These are phyloP conservation scores for Iguana delicatissima DNA, from an alignment of 2,797 vertebrate genomes.

Conservation along the genomic window DNA sequence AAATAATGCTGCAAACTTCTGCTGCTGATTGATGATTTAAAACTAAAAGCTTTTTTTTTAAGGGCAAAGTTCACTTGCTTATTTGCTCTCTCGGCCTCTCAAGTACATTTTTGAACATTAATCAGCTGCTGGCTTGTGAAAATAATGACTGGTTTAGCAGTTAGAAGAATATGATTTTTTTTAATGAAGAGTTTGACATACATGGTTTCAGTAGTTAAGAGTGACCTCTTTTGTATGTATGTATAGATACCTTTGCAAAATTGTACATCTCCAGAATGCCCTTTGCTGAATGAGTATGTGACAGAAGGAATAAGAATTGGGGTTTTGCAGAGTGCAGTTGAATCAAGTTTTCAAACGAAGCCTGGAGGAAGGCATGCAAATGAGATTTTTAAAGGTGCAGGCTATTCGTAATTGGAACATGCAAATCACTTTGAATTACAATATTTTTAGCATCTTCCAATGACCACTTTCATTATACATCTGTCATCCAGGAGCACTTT, in stretches of 20 bases:
- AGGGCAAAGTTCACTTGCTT: constrained; percentile 30
- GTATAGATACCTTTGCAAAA: constrained; percentile 36
- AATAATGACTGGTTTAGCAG: constrained; percentile 45
- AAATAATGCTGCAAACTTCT: neutral
- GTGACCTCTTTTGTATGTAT: constrained; percentile 33
- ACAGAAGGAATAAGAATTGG: constrained; percentile 51
- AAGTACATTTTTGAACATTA: constrained; percentile 25
- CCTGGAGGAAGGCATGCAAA: constrained; percentile 26
- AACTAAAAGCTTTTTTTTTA: constrained; percentile 36
- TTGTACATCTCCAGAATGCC: constrained; percentile 46
- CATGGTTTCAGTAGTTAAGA: constrained; percentile 55
- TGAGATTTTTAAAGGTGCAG: constrained; percentile 33
- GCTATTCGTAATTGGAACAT: constrained; percentile 40
- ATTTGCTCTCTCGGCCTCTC: constrained; percentile 24
- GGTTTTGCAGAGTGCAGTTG: neutral
- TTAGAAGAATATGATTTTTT: constrained; percentile 5
- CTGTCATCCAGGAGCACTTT: neutral
- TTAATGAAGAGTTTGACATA: constrained; percentile 55
- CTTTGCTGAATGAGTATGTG: constrained; percentile 55
- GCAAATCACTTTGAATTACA: constrained; percentile 32
- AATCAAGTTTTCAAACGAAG: constrained; percentile 37
- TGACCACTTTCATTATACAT: constrained; percentile 21
- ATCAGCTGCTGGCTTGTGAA: constrained; percentile 27
- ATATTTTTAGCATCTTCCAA: constrained; percentile 44
- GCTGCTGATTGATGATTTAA: neutral